Conservation (phyloP, 2,888 invertebrate genomes). For the Tanypteryx hageni region DNA sequence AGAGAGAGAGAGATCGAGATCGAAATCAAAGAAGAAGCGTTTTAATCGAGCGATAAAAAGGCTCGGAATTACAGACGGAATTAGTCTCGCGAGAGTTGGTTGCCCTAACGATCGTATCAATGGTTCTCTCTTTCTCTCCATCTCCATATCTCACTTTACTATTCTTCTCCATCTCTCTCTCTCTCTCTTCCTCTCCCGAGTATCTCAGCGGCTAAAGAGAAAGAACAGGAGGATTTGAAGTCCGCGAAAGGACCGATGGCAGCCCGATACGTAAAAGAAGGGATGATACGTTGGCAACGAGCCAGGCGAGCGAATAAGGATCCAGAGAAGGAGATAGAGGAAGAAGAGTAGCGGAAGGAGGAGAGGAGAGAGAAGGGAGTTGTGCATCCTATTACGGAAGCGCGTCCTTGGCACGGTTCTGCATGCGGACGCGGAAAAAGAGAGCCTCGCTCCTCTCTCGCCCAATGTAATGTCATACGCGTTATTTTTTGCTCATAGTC, state of each 20-base stretch:
- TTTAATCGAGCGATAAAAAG: too few relatives aligned
- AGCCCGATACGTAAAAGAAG: neutral
- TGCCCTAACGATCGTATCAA: neutral
- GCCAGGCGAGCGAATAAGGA: constrained; percentile 24
- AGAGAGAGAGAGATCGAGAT: too few relatives aligned
- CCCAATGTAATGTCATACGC: constrained; percentile 33
- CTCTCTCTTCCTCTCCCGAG: neutral
- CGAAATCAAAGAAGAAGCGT: too few relatives aligned
- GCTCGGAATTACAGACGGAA: too few relatives aligned
- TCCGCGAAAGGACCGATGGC: neutral
- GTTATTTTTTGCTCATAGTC: constrained; percentile 21
- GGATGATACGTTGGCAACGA: constrained; percentile 12
- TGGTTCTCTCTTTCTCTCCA: neutral
- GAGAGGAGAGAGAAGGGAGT: neutral
- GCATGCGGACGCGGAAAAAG: constrained; percentile 34
- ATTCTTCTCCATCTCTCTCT: too few relatives aligned
- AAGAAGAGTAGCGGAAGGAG: neutral
- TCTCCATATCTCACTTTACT: too few relatives aligned
- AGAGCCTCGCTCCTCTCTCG: neutral
- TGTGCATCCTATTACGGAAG: constrained; percentile 53
- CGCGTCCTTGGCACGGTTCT: constrained; percentile 52
- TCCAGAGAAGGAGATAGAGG: neutral
- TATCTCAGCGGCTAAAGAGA: neutral
- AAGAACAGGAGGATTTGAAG: neutral
- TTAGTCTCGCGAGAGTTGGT: too few relatives aligned